These are phyloP conservation scores for Drosophila azteca DNA, from an alignment of 1,140 invertebrate genomes.

Conservation along the genomic window DNA sequence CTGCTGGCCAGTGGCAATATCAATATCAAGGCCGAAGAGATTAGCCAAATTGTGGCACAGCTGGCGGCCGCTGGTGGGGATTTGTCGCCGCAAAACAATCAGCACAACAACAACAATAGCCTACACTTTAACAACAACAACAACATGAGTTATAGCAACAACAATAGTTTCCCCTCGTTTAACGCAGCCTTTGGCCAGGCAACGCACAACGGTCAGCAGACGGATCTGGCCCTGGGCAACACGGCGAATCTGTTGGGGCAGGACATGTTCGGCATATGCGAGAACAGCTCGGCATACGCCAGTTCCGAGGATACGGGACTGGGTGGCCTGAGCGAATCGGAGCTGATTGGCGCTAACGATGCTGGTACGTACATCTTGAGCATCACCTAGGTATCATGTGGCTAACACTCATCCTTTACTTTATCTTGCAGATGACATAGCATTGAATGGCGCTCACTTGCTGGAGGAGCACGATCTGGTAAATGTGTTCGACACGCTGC, in stretches of 20 bases:
- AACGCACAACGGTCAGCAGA: slow-evolving; percentile 28
- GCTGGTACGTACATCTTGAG: slow-evolving; percentile 55
- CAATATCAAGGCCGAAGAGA: slow-evolving; percentile 71
- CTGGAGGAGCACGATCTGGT: slow-evolving; percentile 94
- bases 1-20: slow-evolving; percentile 53
- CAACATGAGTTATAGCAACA: slow-evolving; percentile 48
- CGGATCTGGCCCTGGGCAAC: slow-evolving; percentile 34
- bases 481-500: slow-evolving; percentile 94
- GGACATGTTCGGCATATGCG: slow-evolving; percentile 83
- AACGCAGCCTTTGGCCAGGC: slow-evolving; percentile 62
- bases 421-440: slow-evolving; percentile 75
- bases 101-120: slow-evolving; percentile 62
- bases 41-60: slow-evolving; percentile 72
- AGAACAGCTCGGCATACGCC: slow-evolving; percentile 86
- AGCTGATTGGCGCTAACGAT: slow-evolving; percentile 84
- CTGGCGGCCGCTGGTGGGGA: slow-evolving; percentile 54
- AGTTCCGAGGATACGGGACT: slow-evolving; percentile 86
- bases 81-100: slow-evolving; percentile 28
- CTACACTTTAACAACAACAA: slow-evolving; percentile 52
- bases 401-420: slow-evolving; percentile 1
- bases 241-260: slow-evolving; percentile 70
- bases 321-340: slow-evolving; percentile 85
- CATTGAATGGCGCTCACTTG: slow-evolving; percentile 85
- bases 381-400: no score
- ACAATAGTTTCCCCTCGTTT: slow-evolving; percentile 65